These are phyloP conservation scores for Monochamus saltuarius DNA, from an alignment of 1,140 invertebrate genomes.

Conservation along the genomic window DNA sequence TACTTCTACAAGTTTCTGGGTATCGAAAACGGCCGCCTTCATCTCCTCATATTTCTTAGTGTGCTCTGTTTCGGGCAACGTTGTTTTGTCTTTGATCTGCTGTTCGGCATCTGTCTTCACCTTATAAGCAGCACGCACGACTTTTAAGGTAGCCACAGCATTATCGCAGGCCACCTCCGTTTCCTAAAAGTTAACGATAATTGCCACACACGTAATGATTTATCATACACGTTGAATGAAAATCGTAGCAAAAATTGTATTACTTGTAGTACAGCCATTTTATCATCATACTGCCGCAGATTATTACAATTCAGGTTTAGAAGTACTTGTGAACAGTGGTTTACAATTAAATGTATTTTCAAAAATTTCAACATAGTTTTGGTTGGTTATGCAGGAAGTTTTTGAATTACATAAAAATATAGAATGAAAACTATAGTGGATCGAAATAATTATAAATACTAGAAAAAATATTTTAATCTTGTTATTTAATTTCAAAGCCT, in stretches of 20 bases:
- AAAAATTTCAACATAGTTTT: too few species aligned
- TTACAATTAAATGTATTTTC: too few species aligned
- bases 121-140: constrained; percentile 32
- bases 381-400: too few species aligned
- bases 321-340: too few species aligned
- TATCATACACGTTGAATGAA: not conserved
- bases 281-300: too few species aligned
- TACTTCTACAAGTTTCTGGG: constrained; percentile 45
- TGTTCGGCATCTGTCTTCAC: constrained; percentile 35
- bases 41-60: constrained; percentile 44
- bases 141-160: constrained; percentile 30
- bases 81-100: constrained; percentile 31
- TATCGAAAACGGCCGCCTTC: constrained; percentile 40
- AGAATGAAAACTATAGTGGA: too few species aligned
- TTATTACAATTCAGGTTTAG: too few species aligned
- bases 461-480: too few species aligned
- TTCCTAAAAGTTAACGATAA: constrained; percentile 21
- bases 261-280: not conserved
- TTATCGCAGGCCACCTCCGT: constrained; percentile 33
- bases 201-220: not conserved
- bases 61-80: constrained; percentile 33
- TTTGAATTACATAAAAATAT: too few species aligned
- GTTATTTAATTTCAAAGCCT: too few species aligned
- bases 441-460: too few species aligned
- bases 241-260: not conserved